Conservation (phyloP, 2,113 vertebrate genomes). For the Mustelus asterias region DNA sequence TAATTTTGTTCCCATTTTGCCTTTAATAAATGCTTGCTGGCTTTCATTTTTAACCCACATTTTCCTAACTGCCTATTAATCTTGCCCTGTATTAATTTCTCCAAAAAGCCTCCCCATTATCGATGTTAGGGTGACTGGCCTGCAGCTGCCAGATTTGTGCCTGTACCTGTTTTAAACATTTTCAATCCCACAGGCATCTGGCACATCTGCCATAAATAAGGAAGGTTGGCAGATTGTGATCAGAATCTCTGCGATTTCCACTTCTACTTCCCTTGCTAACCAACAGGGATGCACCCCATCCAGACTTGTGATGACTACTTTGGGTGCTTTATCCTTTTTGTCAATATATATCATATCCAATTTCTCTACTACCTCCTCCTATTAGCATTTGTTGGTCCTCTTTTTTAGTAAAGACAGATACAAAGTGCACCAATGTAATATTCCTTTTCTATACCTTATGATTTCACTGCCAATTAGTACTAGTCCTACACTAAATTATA, state of each 20-base stretch:
- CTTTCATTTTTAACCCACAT: not conserved
- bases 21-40: too few relatives aligned
- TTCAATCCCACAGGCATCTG: not conserved
- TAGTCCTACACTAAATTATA: not conserved
- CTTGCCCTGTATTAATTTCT: not conserved
- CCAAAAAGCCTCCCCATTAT: not conserved
- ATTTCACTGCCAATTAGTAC: not conserved
- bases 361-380: not conserved
- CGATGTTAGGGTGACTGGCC: not conserved
- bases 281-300: not conserved
- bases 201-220: not conserved
- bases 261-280: not conserved
- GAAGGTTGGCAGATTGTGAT: not conserved
- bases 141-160: not conserved
- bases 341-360: not conserved
- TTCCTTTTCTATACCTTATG: not conserved
- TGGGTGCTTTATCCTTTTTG: too few relatives aligned
- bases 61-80: not conserved
- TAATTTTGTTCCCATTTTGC: too few relatives aligned
- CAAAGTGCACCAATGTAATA: not conserved
- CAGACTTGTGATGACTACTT: too few relatives aligned
- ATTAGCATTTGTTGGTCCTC: not conserved
- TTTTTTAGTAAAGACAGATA: not conserved
- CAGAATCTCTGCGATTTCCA: not conserved
- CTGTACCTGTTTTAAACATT: not conserved